Conservation (phyloP, 2,797 vertebrate species). For the Gambelia wislizenii region DNA sequence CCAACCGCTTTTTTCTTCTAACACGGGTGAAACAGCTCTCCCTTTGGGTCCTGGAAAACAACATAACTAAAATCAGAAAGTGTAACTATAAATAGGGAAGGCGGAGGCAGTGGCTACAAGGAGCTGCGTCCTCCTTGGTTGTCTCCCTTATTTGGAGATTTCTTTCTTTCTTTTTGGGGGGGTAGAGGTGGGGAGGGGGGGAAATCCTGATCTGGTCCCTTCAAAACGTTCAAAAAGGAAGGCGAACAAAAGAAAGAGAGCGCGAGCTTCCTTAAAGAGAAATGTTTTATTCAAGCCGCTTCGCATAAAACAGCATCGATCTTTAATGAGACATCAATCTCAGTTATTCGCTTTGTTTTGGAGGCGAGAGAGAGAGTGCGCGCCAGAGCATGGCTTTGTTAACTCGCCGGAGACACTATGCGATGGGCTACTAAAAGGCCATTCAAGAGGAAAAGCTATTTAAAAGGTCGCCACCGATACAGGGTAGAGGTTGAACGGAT, state of each 20-base stretch:
- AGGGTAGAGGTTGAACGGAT: not conserved
- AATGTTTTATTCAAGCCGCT: conserved; percentile 17
- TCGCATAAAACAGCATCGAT: conserved; percentile 16
- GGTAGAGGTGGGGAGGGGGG: no score
- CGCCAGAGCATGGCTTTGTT: not conserved
- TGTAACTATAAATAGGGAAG: not conserved
- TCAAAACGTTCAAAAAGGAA: not conserved
- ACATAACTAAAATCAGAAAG: conserved; percentile 50
- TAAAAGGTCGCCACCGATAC: not conserved
- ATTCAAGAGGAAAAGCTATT: no score
- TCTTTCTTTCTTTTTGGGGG: no score
- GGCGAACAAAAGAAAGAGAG: not conserved
- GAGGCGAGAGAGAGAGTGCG: not conserved
- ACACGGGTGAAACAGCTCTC: conserved; percentile 56
- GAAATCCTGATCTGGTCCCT: not conserved
- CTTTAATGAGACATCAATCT: conserved; percentile 21
- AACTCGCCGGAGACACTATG: not conserved
- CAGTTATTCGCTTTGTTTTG: conserved; percentile 17
- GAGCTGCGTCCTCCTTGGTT: not conserved
- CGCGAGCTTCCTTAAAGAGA: not conserved
- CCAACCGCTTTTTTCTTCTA: conserved; percentile 38
- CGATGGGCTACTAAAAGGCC: no score
- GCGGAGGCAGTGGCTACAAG: not conserved
- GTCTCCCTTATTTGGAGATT: accelerated
- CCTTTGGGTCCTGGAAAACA: conserved; percentile 44